These are phyloP conservation scores for Probaryconus sp. DNA, from an alignment of 1,140 invertebrate genomes.

Conservation along the genomic window DNA sequence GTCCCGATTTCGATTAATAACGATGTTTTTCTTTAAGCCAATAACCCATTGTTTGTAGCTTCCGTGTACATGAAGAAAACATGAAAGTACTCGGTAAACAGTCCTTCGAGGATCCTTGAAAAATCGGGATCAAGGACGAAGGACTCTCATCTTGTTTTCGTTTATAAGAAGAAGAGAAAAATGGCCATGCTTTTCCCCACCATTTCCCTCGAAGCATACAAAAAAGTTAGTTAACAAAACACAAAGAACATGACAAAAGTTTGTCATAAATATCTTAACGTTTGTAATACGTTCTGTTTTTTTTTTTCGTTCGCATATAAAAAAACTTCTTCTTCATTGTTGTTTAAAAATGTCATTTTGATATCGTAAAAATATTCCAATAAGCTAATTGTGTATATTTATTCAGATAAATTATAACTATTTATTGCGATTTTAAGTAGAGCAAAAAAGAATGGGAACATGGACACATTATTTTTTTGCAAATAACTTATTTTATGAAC, in stretches of 20 bases:
- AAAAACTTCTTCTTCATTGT: too few species aligned
- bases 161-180: constrained; percentile 35
- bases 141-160: constrained; percentile 17
- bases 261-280: too few species aligned
- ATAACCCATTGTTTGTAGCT: constrained; percentile 44
- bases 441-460: constrained; percentile 52
- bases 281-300: too few species aligned
- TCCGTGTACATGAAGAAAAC: constrained; percentile 28
- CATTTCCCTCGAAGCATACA: too few species aligned
- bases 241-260: too few species aligned
- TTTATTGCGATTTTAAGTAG: constrained; percentile 41
- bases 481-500: constrained; percentile 51
- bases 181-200: too few species aligned
- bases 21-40: constrained; percentile 13
- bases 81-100: constrained; percentile 44
- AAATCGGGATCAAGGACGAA: constrained; percentile 45
- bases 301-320: too few species aligned
- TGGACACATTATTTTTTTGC: constrained; percentile 45
- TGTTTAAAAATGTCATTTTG: too few species aligned
- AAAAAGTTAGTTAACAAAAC: too few species aligned
- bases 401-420: constrained; percentile 24
- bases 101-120: constrained; percentile 43
- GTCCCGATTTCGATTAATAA: constrained; percentile 13
- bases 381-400: background rate
- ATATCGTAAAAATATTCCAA: too few species aligned